Evolutionary conservation across 1,140 invertebrate species (phyloP).

Genomic region (Drosophila sulfurigaster): DNA sequence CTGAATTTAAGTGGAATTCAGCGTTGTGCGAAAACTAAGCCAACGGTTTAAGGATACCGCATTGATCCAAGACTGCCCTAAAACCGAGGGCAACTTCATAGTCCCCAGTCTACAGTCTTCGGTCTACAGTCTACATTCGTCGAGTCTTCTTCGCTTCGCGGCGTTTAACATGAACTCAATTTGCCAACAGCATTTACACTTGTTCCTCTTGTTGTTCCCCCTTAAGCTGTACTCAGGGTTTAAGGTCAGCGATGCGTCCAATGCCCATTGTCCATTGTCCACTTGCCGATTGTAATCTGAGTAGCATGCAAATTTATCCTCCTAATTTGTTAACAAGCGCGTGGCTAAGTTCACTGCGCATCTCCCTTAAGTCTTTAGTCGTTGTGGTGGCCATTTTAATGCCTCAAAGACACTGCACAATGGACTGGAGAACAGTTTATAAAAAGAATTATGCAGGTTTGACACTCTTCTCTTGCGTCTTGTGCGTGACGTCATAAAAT

Average conservation of each 20-base stretch:
- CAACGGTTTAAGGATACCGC: conserved; percentile 27
- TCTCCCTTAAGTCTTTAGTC: conserved; percentile 1
- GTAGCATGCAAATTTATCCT: conserved; percentile 69
- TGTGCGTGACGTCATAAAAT: background rate
- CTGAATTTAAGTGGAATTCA: conserved; percentile 70
- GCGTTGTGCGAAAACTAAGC: conserved; percentile 58
- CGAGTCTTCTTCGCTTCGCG: conserved; percentile 28
- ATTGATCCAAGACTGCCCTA: background rate
- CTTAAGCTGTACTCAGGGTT: conserved; percentile 41
- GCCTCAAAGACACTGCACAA: background rate
- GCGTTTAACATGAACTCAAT: conserved; percentile 73
- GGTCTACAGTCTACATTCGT: conserved; percentile 1
- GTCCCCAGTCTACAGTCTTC: conserved; percentile 6
- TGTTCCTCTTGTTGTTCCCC: conserved; percentile 47
- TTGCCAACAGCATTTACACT: conserved; percentile 75
- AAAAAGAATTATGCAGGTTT: background rate
- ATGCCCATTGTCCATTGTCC: conserved; percentile 22
- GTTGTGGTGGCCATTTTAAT: conserved; percentile 11
- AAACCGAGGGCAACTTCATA: background rate
- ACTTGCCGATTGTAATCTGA: conserved; percentile 72
- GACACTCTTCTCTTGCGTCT: background rate
- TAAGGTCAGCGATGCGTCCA: conserved; percentile 43
- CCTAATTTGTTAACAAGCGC: conserved; percentile 75
- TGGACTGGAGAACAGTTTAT: background rate
- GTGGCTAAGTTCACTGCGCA: conserved; percentile 19